phyloP scores from a whole-genome alignment of 1,140 invertebrate species.

The Phymastichus coffea region DNA sequence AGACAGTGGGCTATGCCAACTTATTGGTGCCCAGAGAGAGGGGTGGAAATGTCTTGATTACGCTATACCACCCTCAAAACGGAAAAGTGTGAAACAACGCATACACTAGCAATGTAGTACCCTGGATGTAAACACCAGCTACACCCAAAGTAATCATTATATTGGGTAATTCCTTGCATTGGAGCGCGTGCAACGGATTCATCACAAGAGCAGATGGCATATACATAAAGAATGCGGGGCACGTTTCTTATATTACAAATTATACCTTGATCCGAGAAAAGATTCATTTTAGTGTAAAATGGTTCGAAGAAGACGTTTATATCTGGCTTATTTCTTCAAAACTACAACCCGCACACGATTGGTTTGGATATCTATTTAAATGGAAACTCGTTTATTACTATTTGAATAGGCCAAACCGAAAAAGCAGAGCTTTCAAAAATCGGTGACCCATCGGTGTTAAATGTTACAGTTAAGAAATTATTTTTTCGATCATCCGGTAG shows the following conservation, averaged over 20 bases:
- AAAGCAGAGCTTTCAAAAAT: constrained; percentile 23
- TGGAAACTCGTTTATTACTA: constrained; percentile 27
- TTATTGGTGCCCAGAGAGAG: too few species aligned
- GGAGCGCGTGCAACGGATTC: constrained; percentile 1
- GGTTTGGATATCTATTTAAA: constrained; percentile 7
- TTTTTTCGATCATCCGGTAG: background rate
- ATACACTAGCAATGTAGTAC: too few species aligned
- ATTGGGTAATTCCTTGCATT: constrained; percentile 22
- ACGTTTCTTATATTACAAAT: background rate
- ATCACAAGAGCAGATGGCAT: constrained; percentile 16
- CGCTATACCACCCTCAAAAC: too few species aligned
- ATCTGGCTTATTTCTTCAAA: constrained; percentile 18
- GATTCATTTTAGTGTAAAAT: constrained; percentile 11
- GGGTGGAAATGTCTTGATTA: too few species aligned
- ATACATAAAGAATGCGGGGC: constrained; percentile 2
- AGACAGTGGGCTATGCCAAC: too few species aligned
- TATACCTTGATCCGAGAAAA: background rate
- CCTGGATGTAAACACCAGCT: constrained; percentile 24
- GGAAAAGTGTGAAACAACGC: too few species aligned
- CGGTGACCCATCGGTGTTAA: constrained; percentile 22
- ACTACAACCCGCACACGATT: constrained; percentile 15
- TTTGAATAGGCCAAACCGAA: constrained; percentile 26
- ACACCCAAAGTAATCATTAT: constrained; percentile 26
- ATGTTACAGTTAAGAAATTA: constrained; percentile 12
- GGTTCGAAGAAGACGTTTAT: constrained; percentile 2